A percentile compares a stretch with the other conserved stretches of the same genome.
phyloP scores from a whole-genome alignment of 1,140 invertebrate species.

The Macrobrachium nipponense region DNA sequence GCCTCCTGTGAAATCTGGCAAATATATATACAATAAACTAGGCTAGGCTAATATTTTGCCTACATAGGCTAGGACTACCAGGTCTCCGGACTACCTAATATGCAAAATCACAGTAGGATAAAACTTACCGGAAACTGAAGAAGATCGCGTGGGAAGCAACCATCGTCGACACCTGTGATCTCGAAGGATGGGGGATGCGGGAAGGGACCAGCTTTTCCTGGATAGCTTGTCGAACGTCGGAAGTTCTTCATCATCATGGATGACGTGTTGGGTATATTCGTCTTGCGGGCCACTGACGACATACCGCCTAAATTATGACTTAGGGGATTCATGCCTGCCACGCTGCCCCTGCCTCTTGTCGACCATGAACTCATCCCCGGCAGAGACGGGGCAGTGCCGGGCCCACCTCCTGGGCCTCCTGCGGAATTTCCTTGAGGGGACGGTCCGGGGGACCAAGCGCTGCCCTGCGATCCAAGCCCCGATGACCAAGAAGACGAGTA shows the following conservation, averaged over 20 bases:
- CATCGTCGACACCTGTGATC: slow-evolving; percentile 58
- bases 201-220: slow-evolving; percentile 55
- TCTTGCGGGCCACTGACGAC: slow-evolving; percentile 55
- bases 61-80: too few species aligned
- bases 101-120: neutral
- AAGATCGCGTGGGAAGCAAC: slow-evolving; percentile 53
- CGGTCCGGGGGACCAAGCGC: slow-evolving; percentile 58
- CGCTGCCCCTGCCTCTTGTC: slow-evolving; percentile 35
- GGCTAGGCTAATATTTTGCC: neutral
- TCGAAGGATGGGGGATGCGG: slow-evolving; percentile 57
- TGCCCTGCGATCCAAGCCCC: slow-evolving; percentile 54
- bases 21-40: neutral
- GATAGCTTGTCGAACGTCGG: slow-evolving; percentile 57
- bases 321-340: slow-evolving; percentile 49
- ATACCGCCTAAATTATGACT: slow-evolving; percentile 52
- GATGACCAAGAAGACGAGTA: slow-evolving; percentile 57
- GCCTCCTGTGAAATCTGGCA: too few species aligned
- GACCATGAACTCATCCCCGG: slow-evolving; percentile 50
- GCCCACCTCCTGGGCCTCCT: slow-evolving; percentile 54
- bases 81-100: too few species aligned
- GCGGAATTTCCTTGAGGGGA: slow-evolving; percentile 55
- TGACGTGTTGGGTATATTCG: slow-evolving; percentile 49
- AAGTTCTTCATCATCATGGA: slow-evolving; percentile 61
- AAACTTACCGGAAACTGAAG: slow-evolving; percentile 54
- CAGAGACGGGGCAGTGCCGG: slow-evolving; percentile 40